These are phyloP conservation scores for Lipophrys pholis DNA, from an alignment of 2,113 vertebrate species.

Conservation along the genomic window DNA sequence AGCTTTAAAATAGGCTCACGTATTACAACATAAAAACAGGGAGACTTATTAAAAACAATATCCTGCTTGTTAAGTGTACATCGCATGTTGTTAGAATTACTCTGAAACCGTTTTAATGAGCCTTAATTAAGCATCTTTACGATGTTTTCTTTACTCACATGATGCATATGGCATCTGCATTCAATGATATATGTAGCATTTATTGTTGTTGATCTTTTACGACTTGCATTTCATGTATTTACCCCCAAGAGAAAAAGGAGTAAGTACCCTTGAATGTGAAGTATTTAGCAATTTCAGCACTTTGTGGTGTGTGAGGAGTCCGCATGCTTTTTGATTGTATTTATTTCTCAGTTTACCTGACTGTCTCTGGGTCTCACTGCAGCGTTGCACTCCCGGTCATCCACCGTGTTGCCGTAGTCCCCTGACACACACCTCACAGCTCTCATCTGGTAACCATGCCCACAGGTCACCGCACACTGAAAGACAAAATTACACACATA, in stretches of 20 bases:
- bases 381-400: constrained; percentile 88
- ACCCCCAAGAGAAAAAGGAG: constrained; percentile 8
- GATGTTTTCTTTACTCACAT: background rate
- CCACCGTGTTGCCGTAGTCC: constrained; percentile 76
- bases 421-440: constrained; percentile 89
- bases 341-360: constrained; percentile 80
- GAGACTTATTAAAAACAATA: background rate
- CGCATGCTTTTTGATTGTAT: background rate
- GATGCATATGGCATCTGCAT: background rate
- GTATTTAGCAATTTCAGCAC: background rate
- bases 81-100: background rate
- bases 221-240: constrained; percentile 6
- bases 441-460: constrained; percentile 90
- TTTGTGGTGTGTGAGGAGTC: background rate
- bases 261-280: background rate
- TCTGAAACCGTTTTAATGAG: background rate
- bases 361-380: constrained; percentile 88
- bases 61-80: background rate
- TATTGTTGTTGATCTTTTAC: background rate
- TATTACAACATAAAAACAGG: background rate
- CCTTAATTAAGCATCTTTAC: background rate
- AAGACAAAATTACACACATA: constrained; percentile 45
- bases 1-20: background rate
- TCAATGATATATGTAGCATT: background rate
- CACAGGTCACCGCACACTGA: constrained; percentile 92